Base-by-base conservation (phyloP, 2,888 invertebrate genomes). In the Rhodophaea formosa region DNA sequence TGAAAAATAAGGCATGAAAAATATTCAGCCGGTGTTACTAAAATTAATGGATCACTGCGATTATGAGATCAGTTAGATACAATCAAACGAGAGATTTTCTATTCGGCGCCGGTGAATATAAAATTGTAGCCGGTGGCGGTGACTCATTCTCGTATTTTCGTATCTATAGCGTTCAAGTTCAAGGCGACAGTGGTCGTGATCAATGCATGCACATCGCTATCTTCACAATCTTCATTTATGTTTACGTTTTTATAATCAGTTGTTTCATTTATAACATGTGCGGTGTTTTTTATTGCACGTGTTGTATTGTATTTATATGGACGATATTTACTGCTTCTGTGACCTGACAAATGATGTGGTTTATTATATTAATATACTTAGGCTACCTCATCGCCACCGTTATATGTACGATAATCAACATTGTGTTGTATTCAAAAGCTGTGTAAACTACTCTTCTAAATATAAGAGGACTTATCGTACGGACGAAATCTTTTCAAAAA, bases 121-220 rank as follows among this genome's bases (percentile, higher is more conserved):
- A 67, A 72, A 68, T 69, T 70, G 59, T 67, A 59, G 30, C 15
- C 59, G 39, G 30, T 17, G 35, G 43, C 54, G 57, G 60, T 75
- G 69, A 75, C 62, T 74, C 71, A 72, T 58, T 57, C 54, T 56
- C 58, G 58, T 62, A 64, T 62, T 62, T 63, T 58, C 59, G 63
- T 64, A 60, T 63, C 59, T 60, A 56, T 43, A 47, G 57, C 65
- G 71, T 72, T 71, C 77, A 81, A 82, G 82, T 80, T 83, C 82
- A 84, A 79, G 80, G 82, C 57, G 49, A 64, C 53, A 32, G 55
- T 64, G 60, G 63, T 69, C 63, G 70, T 66, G 65, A 65, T 61
- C 57, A 52, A 61, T 60, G 62, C 67, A 64, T 70, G 71, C 44
- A 49, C 56, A 54, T 44, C 35, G 1, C 51, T 51, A 51, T 51